Evolutionary conservation across 2,888 invertebrate genomes (phyloP), one percentile per base, ranked within the genome.

Genomic region (Monopis laevigella): DNA sequence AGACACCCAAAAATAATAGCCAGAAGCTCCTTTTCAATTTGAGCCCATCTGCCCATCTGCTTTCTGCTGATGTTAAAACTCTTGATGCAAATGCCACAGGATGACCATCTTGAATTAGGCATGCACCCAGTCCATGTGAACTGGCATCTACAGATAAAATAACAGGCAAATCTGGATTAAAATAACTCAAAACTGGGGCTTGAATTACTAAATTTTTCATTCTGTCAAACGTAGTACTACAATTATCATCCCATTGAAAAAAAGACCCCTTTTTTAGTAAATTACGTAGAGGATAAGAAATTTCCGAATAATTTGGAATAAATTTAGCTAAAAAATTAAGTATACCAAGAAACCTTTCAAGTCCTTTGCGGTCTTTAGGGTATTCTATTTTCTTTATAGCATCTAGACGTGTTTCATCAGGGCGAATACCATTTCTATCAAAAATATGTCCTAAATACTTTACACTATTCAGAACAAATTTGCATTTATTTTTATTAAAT

Each of bases 21-120:
- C 2, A 50, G 40, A 32, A 50, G 39, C 41, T 49, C 50, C 30
- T 48, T 50, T 40, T 50, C 47, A 2, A 50, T 48, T 43, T 48
- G 48, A 7, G 47, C 45, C 40, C 41, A 47, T n/a, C n/a, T n/a
- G n/a, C n/a, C n/a, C n/a, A n/a, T 2, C 45, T 12, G 10, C 11
- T 24, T 16, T 47, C 42, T 1, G 45, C 21, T 8, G 43, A 39
- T 3, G 46, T 43, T 29, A 47, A 46, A 4, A 46, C 46, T 30
- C 43, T 43, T 18, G 46, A 32, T 7, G 41, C 46, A 24, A 41
- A 44, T 6, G 27, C 43, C 2, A 46, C 41, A 1, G 46, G 46
- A 12, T 19, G 44, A 8, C 43, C 43, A 8, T 16, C 39, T 34
- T 44, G 44, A 39, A 44, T 16, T 14, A 44, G 29, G 11, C 30